A percentile compares a stretch with the other conserved stretches of the same genome.
phyloP scores from a whole-genome alignment of 2,113 vertebrate genomes.

The Motacilla alba region DNA sequence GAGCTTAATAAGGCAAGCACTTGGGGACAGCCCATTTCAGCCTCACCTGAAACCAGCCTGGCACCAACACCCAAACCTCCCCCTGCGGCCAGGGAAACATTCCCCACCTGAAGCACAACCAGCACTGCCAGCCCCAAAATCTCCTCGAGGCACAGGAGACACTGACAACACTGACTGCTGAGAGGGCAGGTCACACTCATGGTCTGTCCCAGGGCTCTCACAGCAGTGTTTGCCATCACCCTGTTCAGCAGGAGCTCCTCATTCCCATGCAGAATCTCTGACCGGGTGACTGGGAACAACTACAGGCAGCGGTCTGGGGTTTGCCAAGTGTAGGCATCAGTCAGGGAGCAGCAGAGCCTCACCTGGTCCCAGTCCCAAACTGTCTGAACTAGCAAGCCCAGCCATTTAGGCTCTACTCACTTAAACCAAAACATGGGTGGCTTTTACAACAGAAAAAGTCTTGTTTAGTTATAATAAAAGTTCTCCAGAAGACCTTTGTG shows the following conservation, averaged over 20 bases:
- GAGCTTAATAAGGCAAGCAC: neutral
- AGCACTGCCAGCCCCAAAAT: neutral
- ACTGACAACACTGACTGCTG: fast-evolving
- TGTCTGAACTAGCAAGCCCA: neutral
- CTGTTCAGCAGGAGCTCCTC: neutral
- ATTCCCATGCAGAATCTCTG: fast-evolving
- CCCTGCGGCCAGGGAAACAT: fast-evolving
- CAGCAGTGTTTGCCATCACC: fast-evolving
- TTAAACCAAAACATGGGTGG: neutral
- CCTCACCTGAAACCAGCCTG: neutral
- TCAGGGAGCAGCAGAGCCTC: neutral
- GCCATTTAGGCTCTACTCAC: neutral
- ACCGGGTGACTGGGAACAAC: neutral
- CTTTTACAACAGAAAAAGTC: neutral
- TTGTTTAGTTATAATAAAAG: neutral
- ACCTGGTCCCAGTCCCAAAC: neutral
- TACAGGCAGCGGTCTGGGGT: fast-evolving
- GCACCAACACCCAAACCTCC: neutral
- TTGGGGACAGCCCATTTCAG: neutral
- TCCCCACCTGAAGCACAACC: neutral
- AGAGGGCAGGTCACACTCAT: fast-evolving
- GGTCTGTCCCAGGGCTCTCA: fast-evolving
- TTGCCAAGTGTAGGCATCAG: fast-evolving
- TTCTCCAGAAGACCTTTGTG: neutral
- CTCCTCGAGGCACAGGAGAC: neutral